Conservation (phyloP, 2,113 vertebrate genomes). For the Desmodus rotundus region DNA sequence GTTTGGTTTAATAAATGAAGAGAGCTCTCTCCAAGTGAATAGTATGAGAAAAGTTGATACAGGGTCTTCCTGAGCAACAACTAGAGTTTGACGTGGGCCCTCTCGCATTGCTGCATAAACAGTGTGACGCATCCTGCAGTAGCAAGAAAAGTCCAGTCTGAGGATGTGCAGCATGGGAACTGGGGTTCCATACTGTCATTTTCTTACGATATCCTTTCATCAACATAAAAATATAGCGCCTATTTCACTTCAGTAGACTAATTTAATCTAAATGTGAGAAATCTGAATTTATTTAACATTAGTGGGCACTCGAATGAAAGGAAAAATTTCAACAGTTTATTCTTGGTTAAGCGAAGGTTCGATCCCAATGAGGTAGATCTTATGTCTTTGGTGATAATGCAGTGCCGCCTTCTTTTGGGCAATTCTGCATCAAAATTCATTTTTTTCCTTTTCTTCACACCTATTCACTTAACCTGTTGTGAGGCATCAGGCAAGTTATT, state of each 20-base stretch:
- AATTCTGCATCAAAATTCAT: background rate
- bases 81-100: background rate
- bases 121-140: background rate
- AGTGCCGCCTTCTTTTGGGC: background rate
- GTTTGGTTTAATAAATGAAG: background rate
- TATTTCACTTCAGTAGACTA: background rate
- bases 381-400: background rate
- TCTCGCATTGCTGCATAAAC: background rate
- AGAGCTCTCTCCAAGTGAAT: background rate
- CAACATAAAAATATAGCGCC: background rate
- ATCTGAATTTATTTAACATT: conserved; percentile 16
- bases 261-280: background rate
- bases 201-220: background rate
- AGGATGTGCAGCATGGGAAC: background rate
- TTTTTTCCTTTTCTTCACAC: background rate
- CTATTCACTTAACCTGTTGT: background rate
- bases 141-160: background rate
- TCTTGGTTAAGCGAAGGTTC: background rate
- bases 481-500: conserved; percentile 8
- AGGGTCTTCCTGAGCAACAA: conserved; percentile 1
- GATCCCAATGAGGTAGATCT: background rate
- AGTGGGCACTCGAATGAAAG: background rate
- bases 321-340: background rate
- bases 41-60: background rate
- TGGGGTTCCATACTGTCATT: background rate